Evolutionary conservation across 2,888 invertebrate genomes (phyloP), one percentile per base, ranked within the genome.

Genomic region (Patella caerulea): DNA sequence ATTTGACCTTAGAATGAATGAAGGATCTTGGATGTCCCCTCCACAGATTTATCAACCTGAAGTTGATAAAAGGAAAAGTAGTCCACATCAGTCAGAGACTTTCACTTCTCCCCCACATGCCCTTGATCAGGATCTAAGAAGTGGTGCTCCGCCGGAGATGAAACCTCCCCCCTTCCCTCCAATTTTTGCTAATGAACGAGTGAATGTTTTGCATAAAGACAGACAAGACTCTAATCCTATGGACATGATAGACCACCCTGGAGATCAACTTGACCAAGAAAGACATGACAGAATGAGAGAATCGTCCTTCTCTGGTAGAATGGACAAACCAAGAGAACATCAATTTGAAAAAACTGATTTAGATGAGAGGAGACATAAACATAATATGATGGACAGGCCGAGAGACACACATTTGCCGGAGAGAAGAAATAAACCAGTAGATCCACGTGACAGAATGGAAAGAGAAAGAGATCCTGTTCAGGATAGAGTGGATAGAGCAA

Each of bases 361-460:
- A 7, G 45, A 45, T 45, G 45, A 45, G 7, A 45, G 45, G 45
- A 45, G 45, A 9, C 45, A 45, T 45, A 45, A 45, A 7, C 45
- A 45, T 45, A 45, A 65, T 14, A 65, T 69, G 5, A 72, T 56
- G 54, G 75, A 78, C 19, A 52, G 76, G 19, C 79, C 74, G 59
- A 17, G n/a, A 12, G 65, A 65, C 9, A 12, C n/a, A 19, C 24
- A 19, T 65, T 65, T 24, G 24, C 19, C 65, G 70, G 81, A 81
- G 29, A 54, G 52, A 17, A 70, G 73, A 24, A 71, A 45, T 45
- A 70, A 65, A 2, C 71, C 75, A 9, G 59, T 71, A 29, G 81
- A 80, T 29, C 76, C 76, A 73, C 81, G 79, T 53, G 34, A 70
- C 14, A 76, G 81, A 54, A 59, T 54, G n/a, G 74, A 65, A 15